Conservation (phyloP, 2,888 invertebrate genomes). For the Stenoptilia bipunctidactyla region DNA sequence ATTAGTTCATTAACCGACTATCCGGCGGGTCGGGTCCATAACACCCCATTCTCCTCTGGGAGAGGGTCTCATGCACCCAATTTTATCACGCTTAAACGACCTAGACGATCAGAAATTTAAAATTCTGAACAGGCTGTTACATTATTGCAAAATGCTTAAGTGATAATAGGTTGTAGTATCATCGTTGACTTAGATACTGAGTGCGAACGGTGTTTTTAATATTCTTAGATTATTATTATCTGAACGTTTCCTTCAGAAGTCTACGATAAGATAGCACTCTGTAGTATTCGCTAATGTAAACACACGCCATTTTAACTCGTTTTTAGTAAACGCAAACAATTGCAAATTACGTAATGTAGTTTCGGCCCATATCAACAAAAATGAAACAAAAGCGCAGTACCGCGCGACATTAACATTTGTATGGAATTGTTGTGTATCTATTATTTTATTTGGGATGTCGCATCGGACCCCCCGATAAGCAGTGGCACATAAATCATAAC, state of each 20-base stretch:
- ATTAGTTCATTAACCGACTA: constrained; percentile 70
- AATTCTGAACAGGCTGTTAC: not conserved
- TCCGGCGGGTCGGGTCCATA: constrained; percentile 28
- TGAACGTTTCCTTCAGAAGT: not conserved
- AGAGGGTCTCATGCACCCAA: constrained; percentile 26
- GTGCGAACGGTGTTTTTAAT: not conserved
- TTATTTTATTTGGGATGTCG: constrained; percentile 41
- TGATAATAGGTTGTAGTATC: too few relatives aligned
- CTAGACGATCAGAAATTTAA: not conserved
- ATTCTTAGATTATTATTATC: not conserved
- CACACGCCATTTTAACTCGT: not conserved
- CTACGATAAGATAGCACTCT: not conserved
- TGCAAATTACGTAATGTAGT: too few relatives aligned
- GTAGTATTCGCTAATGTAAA: not conserved
- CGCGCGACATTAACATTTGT: constrained; percentile 41
- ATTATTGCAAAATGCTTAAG: too few relatives aligned
- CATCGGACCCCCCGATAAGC: constrained; percentile 35
- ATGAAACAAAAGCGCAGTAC: constrained; percentile 19
- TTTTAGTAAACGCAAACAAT: not conserved
- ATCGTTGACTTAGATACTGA: not conserved
- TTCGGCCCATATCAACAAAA: not conserved
- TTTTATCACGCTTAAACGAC: constrained; percentile 38
- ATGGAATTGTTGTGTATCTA: constrained; percentile 24
- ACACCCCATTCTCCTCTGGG: constrained; percentile 24
- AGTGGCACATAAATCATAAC: constrained; percentile 53